phyloP scores from a whole-genome alignment of 2,888 invertebrate species.

The Perizoma flavofasciatum region DNA sequence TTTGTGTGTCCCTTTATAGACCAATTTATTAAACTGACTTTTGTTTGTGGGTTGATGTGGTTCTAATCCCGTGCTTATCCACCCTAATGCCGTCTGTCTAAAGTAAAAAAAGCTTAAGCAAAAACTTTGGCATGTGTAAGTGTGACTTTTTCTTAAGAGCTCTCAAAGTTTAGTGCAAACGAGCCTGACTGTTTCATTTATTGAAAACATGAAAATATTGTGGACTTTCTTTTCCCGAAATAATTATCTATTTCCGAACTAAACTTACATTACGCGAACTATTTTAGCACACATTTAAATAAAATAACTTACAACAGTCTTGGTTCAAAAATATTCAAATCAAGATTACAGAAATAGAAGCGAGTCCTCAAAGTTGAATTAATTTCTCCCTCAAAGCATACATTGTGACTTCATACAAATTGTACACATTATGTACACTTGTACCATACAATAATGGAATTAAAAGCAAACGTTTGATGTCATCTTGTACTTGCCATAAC shows the following conservation, averaged over 20 bases:
- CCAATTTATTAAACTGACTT: too few species aligned
- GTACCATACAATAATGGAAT: slow-evolving; percentile 18
- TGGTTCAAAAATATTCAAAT: slow-evolving; percentile 6
- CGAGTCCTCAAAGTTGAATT: slow-evolving; percentile 12
- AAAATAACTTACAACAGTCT: too few species aligned
- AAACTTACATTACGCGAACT: too few species aligned
- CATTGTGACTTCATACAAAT: slow-evolving; percentile 20
- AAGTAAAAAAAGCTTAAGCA: too few species aligned
- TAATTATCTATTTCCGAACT: neutral
- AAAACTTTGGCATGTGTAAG: too few species aligned
- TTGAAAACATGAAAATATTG: neutral
- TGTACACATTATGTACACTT: slow-evolving; percentile 3
- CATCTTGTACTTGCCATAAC: slow-evolving; percentile 45
- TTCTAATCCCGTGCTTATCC: too few species aligned
- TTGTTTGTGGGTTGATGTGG: too few species aligned
- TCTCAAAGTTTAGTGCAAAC: too few species aligned
- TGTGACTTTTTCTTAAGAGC: too few species aligned
- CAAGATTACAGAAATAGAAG: slow-evolving; percentile 7
- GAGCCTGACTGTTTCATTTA: neutral
- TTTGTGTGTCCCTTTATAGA: neutral
- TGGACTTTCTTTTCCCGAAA: neutral
- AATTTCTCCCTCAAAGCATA: slow-evolving; percentile 17
- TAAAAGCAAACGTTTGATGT: slow-evolving; percentile 41
- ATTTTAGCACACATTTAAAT: too few species aligned
- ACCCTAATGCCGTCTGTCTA: too few species aligned